phyloP scores from a whole-genome alignment of 2,113 vertebrate species.

The Pycnonotus jocosus region DNA sequence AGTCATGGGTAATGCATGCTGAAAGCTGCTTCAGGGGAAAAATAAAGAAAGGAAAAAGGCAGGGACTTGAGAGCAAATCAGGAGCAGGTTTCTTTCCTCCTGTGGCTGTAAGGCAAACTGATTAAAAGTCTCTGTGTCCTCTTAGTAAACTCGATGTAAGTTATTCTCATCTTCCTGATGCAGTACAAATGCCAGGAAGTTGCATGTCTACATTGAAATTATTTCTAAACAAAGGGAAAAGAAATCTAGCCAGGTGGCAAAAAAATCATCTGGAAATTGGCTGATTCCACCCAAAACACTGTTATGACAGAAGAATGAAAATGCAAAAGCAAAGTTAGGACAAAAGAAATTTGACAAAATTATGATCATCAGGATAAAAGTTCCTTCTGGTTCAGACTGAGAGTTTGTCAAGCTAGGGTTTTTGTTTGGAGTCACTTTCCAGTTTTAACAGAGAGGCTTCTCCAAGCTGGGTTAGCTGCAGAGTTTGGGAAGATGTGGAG shows the following conservation, averaged over 20 bases:
- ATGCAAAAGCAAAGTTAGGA: neutral
- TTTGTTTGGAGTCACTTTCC: neutral
- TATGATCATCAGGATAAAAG: neutral
- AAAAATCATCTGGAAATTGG: neutral
- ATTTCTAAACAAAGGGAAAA: neutral
- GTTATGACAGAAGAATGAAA: neutral
- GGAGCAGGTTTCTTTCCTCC: neutral
- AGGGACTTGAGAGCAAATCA: neutral
- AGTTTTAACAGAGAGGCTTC: neutral
- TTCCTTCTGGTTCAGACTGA: neutral
- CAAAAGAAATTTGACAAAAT: neutral
- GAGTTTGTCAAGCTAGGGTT: neutral
- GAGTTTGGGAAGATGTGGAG: neutral
- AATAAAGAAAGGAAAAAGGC: neutral
- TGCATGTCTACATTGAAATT: neutral
- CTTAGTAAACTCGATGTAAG: neutral
- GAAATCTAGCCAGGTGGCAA: neutral
- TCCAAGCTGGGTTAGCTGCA: neutral
- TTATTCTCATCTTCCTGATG: neutral
- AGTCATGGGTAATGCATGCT: neutral
- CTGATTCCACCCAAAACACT: neutral
- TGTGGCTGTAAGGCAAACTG: neutral
- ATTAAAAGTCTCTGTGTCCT: neutral
- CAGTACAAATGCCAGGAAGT: neutral
- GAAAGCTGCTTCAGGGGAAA: neutral